Conservation (phyloP, 1,140 invertebrate genomes). For the Centruroides vittatus region DNA sequence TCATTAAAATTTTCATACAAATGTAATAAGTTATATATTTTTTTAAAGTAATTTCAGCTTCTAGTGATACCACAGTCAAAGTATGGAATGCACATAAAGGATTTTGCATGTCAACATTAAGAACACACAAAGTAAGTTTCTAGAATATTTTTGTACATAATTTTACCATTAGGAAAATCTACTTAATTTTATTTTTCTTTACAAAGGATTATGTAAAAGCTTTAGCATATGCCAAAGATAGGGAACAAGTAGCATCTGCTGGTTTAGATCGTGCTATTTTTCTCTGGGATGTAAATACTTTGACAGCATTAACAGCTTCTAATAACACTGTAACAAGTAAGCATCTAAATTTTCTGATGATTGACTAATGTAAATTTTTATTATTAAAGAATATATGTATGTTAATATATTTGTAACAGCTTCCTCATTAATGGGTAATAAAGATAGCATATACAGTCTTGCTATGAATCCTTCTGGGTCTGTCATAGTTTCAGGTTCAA, state of each 20-base stretch:
- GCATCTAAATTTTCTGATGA: constrained; percentile 18
- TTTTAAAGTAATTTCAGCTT: constrained; percentile 86
- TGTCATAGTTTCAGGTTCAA: constrained; percentile 90
- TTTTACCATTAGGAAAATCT: not conserved
- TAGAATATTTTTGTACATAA: not conserved
- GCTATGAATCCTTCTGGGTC: constrained; percentile 96
- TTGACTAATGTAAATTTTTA: not conserved
- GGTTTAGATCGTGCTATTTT: constrained; percentile 95
- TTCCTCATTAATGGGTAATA: constrained; percentile 88
- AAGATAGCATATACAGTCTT: constrained; percentile 96
- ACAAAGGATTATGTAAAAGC: constrained; percentile 87
- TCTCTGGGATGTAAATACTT: constrained; percentile 96
- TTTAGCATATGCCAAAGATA: constrained; percentile 94
- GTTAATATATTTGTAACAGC: constrained; percentile 36
- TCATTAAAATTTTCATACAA: no score
- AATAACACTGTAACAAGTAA: constrained; percentile 98
- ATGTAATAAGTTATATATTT: constrained; percentile 30
- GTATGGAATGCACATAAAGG: constrained; percentile 99
- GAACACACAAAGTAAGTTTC: constrained; percentile 67
- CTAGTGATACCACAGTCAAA: constrained; percentile 98
- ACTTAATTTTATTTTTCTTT: not conserved
- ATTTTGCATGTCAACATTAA: constrained; percentile 94
- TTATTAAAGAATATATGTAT: not conserved
- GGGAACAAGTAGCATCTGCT: constrained; percentile 92
- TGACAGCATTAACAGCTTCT: constrained; percentile 91